phyloP scores from a whole-genome alignment of 2,888 invertebrate species.

The Diabrotica balteata region DNA sequence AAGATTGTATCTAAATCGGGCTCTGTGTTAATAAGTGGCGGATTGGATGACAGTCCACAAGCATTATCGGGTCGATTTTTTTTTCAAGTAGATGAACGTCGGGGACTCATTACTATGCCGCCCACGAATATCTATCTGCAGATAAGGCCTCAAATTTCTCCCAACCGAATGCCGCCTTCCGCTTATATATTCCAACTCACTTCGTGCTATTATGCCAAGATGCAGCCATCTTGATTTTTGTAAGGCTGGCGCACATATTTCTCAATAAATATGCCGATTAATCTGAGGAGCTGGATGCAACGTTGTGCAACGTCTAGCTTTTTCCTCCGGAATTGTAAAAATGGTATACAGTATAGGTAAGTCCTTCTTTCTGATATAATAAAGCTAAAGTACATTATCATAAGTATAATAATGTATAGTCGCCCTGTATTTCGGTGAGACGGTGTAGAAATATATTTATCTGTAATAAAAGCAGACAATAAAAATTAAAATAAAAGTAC shows the following conservation, averaged over 20 bases:
- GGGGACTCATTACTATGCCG: slow-evolving; percentile 4
- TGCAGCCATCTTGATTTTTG: slow-evolving; percentile 10
- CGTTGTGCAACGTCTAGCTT: no score
- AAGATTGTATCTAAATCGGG: no score
- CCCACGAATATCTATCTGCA: slow-evolving; percentile 3
- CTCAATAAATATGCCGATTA: slow-evolving; percentile 1
- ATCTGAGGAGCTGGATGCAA: background rate
- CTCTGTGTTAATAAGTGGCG: background rate
- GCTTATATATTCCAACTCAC: slow-evolving; percentile 4
- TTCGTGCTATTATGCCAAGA: background rate
- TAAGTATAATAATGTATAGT: no score
- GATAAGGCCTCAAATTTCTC: slow-evolving; percentile 3
- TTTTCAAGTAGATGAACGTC: slow-evolving; percentile 1
- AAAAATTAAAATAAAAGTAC: no score
- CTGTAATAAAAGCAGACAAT: no score
- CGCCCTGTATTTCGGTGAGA: no score
- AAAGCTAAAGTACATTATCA: no score
- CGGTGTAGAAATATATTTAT: no score
- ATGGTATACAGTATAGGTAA: no score
- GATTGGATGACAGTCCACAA: slow-evolving; percentile 7
- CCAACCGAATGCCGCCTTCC: background rate
- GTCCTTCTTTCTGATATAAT: no score
- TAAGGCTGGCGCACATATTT: background rate
- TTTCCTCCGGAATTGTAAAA: no score
- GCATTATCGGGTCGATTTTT: slow-evolving; percentile 13